Evolutionary conservation across 2,113 vertebrate species (phyloP).

Genomic region (Aspiorhynchus laticeps): DNA sequence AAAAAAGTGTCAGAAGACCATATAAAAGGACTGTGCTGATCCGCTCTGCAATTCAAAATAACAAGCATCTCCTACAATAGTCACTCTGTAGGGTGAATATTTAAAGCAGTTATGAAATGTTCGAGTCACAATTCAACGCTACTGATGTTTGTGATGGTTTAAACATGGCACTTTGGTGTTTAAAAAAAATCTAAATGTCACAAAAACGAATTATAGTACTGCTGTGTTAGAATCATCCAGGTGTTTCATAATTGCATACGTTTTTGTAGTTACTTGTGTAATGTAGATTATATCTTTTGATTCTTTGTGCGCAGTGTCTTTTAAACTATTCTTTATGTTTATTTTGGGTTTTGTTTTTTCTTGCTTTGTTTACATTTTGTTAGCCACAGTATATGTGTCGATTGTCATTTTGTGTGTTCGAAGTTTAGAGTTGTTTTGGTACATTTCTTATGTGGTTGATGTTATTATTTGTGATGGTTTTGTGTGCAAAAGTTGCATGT

Average conservation of each 20-base stretch:
- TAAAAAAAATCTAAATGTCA: constrained; percentile 45
- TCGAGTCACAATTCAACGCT: background rate
- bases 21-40: background rate
- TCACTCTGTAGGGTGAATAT: background rate
- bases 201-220: background rate
- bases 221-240: background rate
- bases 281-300: background rate
- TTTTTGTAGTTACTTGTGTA: background rate
- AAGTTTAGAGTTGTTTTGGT: constrained; percentile 5
- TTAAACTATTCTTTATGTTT: background rate
- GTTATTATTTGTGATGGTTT: constrained; percentile 57
- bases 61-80: background rate
- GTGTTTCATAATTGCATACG: background rate
- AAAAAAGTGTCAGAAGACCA: background rate
- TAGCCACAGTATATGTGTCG: background rate
- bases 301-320: background rate
- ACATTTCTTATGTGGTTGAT: constrained; percentile 23
- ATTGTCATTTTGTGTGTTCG: background rate
- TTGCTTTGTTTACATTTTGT: background rate
- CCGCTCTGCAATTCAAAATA: background rate
- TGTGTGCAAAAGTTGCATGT: constrained; percentile 36
- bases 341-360: background rate
- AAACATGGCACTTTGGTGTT: background rate
- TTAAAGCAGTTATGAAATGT: background rate
- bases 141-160: background rate